phyloP scores from a whole-genome alignment of 1,140 invertebrate species.

The Eueides isabella region DNA sequence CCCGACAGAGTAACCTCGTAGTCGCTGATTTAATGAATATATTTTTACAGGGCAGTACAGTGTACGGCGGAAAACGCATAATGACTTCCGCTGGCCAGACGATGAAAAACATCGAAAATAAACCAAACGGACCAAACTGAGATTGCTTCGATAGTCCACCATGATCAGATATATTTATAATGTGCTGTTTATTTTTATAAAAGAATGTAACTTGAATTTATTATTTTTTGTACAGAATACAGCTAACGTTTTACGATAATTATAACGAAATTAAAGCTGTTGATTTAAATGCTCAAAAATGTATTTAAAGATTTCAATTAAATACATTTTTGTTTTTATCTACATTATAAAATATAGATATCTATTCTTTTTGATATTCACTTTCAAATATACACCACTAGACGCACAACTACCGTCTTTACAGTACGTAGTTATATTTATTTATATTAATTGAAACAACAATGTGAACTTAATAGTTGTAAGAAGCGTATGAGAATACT shows the following conservation, averaged over 20 bases:
- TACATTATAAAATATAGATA: too few relatives aligned
- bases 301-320: background rate
- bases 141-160: conserved; percentile 31
- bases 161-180: conserved; percentile 30
- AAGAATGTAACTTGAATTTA: background rate
- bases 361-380: too few relatives aligned
- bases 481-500: background rate
- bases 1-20: conserved; percentile 48
- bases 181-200: conserved; percentile 12
- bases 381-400: conserved; percentile 18
- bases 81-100: conserved; percentile 73
- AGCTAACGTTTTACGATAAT: background rate
- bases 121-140: conserved; percentile 45
- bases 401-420: conserved; percentile 38
- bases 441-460: background rate
- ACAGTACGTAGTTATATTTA: conserved; percentile 30
- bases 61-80: conserved; percentile 74
- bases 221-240: background rate
- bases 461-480: background rate
- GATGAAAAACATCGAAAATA: conserved; percentile 74
- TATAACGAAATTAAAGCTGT: background rate
- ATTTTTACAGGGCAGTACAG: conserved; percentile 73
- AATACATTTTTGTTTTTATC: too few relatives aligned
- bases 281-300: background rate
- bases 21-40: conserved; percentile 77